Base-by-base conservation (phyloP, 1,140 invertebrate genomes). In the Hermatobates lingyangjiaoensis region DNA sequence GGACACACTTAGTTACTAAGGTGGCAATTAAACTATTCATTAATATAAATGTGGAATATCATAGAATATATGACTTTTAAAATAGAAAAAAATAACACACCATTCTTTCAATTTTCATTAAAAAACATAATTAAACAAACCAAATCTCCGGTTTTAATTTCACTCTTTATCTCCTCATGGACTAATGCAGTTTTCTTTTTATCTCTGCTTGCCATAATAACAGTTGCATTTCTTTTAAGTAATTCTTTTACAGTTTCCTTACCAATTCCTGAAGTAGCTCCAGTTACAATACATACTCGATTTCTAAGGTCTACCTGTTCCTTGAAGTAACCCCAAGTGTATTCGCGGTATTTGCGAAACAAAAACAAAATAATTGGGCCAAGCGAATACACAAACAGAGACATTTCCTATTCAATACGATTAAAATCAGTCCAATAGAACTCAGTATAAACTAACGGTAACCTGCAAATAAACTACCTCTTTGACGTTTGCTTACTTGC, bases 241-340 rank as follows among this genome's bases (percentile, higher is more conserved):
- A 86, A 64, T 51, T 79, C 76, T 45, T 71, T 71, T 0, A 79
- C 78, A 1, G 81, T 80, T 61, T 81, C 81, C 55, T 80, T 76
- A 1, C 86, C 87, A 52, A 89, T 79, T 0, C 87, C 86, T 51
- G 76, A 77, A 64, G 82, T 87, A 1, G 79, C 81, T 23, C 86
- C 86, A 15, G 85, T 88, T 2, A 88, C 74, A 3, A 89, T 69
- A 40, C 79, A 81, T 4, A 79, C 75, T 58, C 76, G 75, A 20
- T 20, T 20, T 5, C 7, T 42, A 18, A 42, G 21, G 18, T 42
- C 39, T 42, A 12, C 21, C 18, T 42, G 14, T 20, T 42, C 39
- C 4, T 12, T 7, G 18, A 42, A 42, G 21, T 12, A 42, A 5
- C 39, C 4, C 39, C 39, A 42, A 42, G 21, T 20, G 18, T 42